Conservation (phyloP, 2,113 vertebrate species). For the Pelecanoides urinatrix region DNA sequence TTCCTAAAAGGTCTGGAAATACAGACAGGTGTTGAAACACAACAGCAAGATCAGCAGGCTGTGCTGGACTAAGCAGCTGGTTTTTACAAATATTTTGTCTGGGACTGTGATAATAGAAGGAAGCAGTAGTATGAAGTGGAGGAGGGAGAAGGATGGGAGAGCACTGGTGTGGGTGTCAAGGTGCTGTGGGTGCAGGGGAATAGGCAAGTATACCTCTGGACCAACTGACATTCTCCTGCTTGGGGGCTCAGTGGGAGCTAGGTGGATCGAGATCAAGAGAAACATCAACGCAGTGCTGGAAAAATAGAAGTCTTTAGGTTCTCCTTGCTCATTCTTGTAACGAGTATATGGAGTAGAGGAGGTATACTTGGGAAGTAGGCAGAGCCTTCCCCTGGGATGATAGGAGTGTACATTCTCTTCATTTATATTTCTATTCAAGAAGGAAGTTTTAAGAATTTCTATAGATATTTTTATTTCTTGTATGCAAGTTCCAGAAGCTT, state of each 20-base stretch:
- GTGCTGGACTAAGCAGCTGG: background rate
- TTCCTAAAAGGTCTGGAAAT: background rate
- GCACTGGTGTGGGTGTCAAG: background rate
- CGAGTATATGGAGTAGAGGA: background rate
- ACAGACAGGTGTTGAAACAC: background rate
- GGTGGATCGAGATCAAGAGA: background rate
- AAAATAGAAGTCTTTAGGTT: background rate
- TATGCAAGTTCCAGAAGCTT: background rate
- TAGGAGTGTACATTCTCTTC: background rate
- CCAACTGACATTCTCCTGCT: accelerated
- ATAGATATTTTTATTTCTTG: background rate
- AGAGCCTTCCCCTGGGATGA: background rate
- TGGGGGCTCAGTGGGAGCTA: background rate
- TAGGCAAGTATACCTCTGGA: background rate
- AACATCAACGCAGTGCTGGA: background rate
- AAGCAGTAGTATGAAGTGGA: background rate
- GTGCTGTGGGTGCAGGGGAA: background rate
- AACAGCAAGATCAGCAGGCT: background rate
- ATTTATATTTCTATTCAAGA: background rate
- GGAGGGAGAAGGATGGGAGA: background rate
- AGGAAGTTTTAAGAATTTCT: background rate
- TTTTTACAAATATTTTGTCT: background rate
- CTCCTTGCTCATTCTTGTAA: background rate
- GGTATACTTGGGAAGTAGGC: background rate
- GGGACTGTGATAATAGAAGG: background rate